Conservation (phyloP, 2,888 invertebrate genomes). For the Rhaphigaster nebulosa region DNA sequence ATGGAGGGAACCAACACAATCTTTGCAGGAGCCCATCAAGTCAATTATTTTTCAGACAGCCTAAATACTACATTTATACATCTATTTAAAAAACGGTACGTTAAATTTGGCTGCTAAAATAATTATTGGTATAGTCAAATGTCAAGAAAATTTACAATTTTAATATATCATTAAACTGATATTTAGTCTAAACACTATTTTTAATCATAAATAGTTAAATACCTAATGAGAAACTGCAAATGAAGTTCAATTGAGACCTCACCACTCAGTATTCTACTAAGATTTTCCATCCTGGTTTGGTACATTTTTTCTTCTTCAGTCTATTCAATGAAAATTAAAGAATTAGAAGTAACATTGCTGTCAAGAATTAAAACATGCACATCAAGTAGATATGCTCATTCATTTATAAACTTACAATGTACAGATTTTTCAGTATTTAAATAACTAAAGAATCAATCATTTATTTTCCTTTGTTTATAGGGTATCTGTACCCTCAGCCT, state of each 20-base stretch:
- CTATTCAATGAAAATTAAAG: constrained; percentile 67
- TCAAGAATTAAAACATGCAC: not conserved
- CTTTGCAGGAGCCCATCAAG: too few species aligned
- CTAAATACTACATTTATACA: not conserved
- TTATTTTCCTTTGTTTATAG: not conserved
- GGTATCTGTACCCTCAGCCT: not conserved
- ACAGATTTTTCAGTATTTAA: not conserved
- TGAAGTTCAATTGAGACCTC: constrained; percentile 97
- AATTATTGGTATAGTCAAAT: not conserved
- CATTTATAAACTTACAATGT: too few species aligned
- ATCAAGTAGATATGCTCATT: not conserved
- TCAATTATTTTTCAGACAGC: too few species aligned
- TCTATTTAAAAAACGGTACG: not conserved
- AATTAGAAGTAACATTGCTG: not conserved
- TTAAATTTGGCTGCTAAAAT: not conserved
- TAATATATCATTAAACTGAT: not conserved
- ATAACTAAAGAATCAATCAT: not conserved
- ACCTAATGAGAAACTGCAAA: constrained; percentile 91
- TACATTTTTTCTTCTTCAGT: constrained; percentile 88
- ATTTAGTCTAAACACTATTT: not conserved
- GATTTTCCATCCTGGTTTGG: constrained; percentile 87
- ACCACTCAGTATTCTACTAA: constrained; percentile 93
- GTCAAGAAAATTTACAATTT: not conserved
- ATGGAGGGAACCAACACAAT: too few species aligned
- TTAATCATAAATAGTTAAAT: not conserved